Percentiles rank a stretch among this genome's conserved stretches.
phyloP scores from a whole-genome alignment of 2,113 vertebrate genomes.

The Sceloporus tristichus region DNA sequence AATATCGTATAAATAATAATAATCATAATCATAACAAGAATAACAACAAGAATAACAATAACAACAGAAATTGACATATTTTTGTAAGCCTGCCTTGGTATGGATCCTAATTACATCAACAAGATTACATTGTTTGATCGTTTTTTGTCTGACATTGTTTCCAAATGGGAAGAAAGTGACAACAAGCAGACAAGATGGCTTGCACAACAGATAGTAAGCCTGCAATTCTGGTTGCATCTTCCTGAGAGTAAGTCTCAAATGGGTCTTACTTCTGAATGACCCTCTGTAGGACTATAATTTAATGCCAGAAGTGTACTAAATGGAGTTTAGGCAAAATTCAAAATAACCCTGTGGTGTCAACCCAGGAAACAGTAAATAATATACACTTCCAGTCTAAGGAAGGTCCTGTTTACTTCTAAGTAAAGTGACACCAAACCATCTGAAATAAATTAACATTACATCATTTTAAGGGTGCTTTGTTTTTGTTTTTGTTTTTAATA shows the following conservation, averaged over 20 bases:
- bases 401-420: constrained; percentile 85
- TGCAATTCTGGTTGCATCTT: constrained; percentile 43
- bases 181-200: constrained; percentile 50
- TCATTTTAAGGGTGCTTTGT: constrained; percentile 26
- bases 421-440: constrained; percentile 76
- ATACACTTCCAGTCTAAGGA: constrained; percentile 70
- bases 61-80: constrained; percentile 48
- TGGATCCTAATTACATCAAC: constrained; percentile 65
- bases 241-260: background rate
- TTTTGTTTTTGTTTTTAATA: constrained; percentile 59
- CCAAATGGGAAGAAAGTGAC: background rate
- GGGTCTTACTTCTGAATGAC: background rate
- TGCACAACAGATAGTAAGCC: constrained; percentile 59
- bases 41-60: constrained; percentile 14
- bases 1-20: constrained; percentile 72
- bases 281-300: background rate
- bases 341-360: constrained; percentile 73
- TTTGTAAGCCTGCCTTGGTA: constrained; percentile 64
- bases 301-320: constrained; percentile 9
- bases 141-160: constrained; percentile 28
- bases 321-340: constrained; percentile 62
- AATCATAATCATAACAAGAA: background rate
- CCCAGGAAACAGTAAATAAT: constrained; percentile 64
- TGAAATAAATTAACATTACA: constrained; percentile 78
- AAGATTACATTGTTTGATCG: constrained; percentile 54